Conservation (phyloP, 1,140 invertebrate genomes). For the Drosophila eugracilis region DNA sequence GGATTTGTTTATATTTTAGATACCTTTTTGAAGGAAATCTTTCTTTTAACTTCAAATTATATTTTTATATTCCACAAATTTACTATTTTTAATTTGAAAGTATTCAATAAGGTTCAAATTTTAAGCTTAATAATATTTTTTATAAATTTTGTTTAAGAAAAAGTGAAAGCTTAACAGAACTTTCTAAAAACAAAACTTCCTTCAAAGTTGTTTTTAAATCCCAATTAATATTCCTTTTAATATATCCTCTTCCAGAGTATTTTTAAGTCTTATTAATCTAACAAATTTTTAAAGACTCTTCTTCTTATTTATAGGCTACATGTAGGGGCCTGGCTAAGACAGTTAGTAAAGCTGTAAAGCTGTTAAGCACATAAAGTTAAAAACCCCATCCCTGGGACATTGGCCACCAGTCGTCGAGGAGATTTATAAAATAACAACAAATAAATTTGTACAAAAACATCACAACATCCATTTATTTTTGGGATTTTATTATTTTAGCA, state of each 20-base stretch:
- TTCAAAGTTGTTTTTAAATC: too few relatives aligned
- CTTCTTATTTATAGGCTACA: background rate
- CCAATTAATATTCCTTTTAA: too few relatives aligned
- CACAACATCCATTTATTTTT: conserved; percentile 12
- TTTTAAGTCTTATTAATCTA: background rate
- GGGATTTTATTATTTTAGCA: conserved; percentile 10
- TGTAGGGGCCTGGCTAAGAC: conserved; percentile 22
- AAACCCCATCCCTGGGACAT: conserved; percentile 21
- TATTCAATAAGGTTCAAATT: too few relatives aligned
- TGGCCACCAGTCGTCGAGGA: conserved; percentile 35
- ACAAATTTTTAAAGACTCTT: background rate
- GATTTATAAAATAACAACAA: conserved; percentile 27
- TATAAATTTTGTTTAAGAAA: too few relatives aligned
- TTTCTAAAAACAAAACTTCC: too few relatives aligned
- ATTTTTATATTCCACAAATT: too few relatives aligned
- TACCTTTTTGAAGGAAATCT: too few relatives aligned
- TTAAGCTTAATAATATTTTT: too few relatives aligned
- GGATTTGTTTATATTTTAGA: background rate
- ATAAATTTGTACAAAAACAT: conserved; percentile 11
- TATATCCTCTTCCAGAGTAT: background rate
- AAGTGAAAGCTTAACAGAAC: too few relatives aligned
- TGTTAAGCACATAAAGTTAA: conserved; percentile 42
- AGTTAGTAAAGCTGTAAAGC: too few relatives aligned
- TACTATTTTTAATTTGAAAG: too few relatives aligned
- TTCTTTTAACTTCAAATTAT: too few relatives aligned